Percentiles rank a stretch among this genome's conserved stretches.
phyloP scores from a whole-genome alignment of 1,140 invertebrate species.

The Camponotus pennsylvanicus region DNA sequence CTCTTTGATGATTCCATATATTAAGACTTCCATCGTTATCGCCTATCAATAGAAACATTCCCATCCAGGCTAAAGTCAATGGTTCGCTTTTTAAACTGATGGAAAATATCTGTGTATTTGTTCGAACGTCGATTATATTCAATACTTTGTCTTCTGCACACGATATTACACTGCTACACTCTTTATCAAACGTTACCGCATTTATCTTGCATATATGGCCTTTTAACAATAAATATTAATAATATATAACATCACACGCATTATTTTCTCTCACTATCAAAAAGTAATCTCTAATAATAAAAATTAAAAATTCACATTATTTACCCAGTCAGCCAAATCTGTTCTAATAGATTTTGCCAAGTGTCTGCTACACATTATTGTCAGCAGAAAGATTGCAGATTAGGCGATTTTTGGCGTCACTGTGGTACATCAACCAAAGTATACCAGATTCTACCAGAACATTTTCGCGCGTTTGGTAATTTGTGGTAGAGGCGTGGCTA shows the following conservation, averaged over 20 bases:
- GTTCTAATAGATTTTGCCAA: no score
- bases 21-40: constrained; percentile 80
- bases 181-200: constrained; percentile 79
- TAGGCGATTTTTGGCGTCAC: no score
- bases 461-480: no score
- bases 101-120: constrained; percentile 81
- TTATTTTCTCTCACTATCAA: constrained; percentile 18
- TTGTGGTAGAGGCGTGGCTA: no score
- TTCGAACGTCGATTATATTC: constrained; percentile 82
- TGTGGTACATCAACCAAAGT: no score
- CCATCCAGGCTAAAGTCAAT: constrained; percentile 79
- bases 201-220: constrained; percentile 81
- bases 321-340: no score
- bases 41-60: constrained; percentile 80
- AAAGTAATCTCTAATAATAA: not conserved
- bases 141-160: constrained; percentile 82
- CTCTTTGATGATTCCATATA: constrained; percentile 81
- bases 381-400: no score
- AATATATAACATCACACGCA: not conserved
- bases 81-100: constrained; percentile 79
- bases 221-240: constrained; percentile 60
- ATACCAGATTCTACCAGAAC: no score
- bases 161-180: constrained; percentile 83
- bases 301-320: not conserved
- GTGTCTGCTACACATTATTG: no score